A percentile compares a stretch with the other conserved stretches of the same genome.
phyloP scores from a whole-genome alignment of 2,888 invertebrate genomes.

The Calliphora vomitoria region DNA sequence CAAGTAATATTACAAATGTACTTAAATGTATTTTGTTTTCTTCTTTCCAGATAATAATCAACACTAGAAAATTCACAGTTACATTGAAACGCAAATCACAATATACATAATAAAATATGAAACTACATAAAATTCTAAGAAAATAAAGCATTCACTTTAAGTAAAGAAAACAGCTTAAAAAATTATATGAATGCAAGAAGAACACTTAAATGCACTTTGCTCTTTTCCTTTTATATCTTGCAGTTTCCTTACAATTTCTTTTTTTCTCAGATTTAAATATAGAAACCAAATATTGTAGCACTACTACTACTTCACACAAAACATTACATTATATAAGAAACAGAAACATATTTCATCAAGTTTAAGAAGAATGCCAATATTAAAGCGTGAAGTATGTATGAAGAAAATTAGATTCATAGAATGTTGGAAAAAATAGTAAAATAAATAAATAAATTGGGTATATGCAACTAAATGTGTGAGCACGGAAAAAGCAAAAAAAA shows the following conservation, averaged over 20 bases:
- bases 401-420: conserved; percentile 43
- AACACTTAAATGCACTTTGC: conserved; percentile 34
- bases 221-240: not conserved
- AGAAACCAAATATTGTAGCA: conserved; percentile 12
- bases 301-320: not conserved
- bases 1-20: no score
- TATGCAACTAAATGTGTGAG: not conserved
- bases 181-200: not conserved
- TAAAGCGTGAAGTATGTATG: conserved; percentile 8
- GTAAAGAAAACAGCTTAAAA: not conserved
- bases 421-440: conserved; percentile 18
- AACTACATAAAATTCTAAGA: not conserved
- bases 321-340: not conserved
- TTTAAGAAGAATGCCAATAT: conserved; percentile 40
- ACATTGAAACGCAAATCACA: conserved; percentile 38
- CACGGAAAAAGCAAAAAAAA: not conserved
- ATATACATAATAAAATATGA: conserved; percentile 9
- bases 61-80: not conserved
- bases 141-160: not conserved
- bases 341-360: conserved; percentile 46
- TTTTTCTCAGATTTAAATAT: not conserved
- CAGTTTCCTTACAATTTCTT: not conserved
- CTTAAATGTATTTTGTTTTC: no score
- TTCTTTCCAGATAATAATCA: not conserved
- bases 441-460: conserved; percentile 31